Conservation (phyloP, 2,888 invertebrate species). For the Nemotelus pantherinus region DNA sequence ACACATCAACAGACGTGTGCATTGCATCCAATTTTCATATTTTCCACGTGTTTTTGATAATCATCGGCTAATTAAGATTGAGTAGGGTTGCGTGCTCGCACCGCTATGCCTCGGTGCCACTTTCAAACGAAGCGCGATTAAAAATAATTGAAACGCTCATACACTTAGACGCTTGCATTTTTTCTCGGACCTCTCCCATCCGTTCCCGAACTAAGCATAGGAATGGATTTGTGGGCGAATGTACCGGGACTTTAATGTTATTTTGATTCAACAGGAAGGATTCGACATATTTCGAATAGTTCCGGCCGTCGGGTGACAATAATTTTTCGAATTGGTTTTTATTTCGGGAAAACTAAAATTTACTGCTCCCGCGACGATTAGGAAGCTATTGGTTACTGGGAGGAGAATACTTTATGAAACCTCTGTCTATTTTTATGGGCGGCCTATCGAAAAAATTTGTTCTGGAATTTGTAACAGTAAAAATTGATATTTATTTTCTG, state of each 20-base stretch:
- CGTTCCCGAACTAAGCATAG: no score
- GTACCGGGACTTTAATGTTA: slow-evolving; percentile 41
- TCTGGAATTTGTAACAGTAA: slow-evolving; percentile 23
- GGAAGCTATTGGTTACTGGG: slow-evolving; percentile 2
- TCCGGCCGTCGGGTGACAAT: slow-evolving; percentile 31
- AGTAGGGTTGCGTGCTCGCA: slow-evolving; percentile 28
- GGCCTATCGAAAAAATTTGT: slow-evolving; percentile 26
- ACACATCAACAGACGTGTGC: no score
- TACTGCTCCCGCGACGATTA: slow-evolving; percentile 1
- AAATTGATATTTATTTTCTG: slow-evolving; percentile 28
- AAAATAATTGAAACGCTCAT: slow-evolving; percentile 47
- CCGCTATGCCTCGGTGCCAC: slow-evolving; percentile 15
- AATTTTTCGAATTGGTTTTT: neutral
- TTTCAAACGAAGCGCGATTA: slow-evolving; percentile 46
- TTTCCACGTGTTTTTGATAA: slow-evolving; percentile 64
- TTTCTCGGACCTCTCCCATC: neutral
- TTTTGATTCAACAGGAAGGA: slow-evolving; percentile 45
- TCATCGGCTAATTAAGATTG: slow-evolving; percentile 58
- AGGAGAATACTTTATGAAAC: neutral
- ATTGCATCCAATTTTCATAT: slow-evolving; percentile 41
- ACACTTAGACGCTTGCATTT: slow-evolving; percentile 11
- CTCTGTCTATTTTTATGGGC: slow-evolving; percentile 19
- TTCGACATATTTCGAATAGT: slow-evolving; percentile 37
- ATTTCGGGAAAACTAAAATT: neutral
- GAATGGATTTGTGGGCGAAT: neutral